Evolutionary conservation across 2,113 vertebrate species (phyloP), one percentile per base, ranked within the genome.

Genomic region (Aptenodytes patagonicus): DNA sequence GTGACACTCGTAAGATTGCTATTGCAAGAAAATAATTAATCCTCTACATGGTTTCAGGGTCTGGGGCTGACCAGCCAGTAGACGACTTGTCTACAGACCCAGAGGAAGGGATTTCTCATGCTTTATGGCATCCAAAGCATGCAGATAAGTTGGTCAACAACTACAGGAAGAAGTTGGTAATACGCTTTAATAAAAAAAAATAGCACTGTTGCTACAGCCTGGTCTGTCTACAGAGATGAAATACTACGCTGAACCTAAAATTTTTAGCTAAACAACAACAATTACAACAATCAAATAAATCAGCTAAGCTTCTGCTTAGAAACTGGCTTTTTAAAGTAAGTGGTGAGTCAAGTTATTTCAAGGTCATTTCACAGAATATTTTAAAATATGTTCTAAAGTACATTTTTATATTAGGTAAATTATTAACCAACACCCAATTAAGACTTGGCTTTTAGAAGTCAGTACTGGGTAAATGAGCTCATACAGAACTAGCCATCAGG

Each of bases 71-170:
- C 13, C 66, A 77, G 31, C 17, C 60, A 85, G n/a, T 20, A 71
- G 10, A 73, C 16, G 16, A 61, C 61, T 69, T 31, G 19, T 20
- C 51, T 82, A 25, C 2, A 20, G 44, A 52, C 17, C 25, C 17
- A 78, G 60, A 88, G 66, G 34, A 94, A 80, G n/a, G 47, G 72
- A 91, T 54, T 89, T 84, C 52, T 91, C 44, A 7, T 34, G 65
- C 55, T 89, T 60, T 47, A 10, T 0, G 7, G 83, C 65, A 94
- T 84, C 47, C 31, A 47, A 89, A 71, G 42, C 83, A 92, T 4
- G 38, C 38, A 79, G n/a, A 20, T 34, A 71, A 44, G 51, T 11
- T 71, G 83, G 69, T 62, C 83, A 75, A 62, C 58, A 68, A 46
- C 28, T 83, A n/a, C 57, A 86, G 44, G 21, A 52, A 54, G 25